Evolutionary conservation across 2,888 invertebrate genomes (phyloP).

Genomic region (Unio pictorum): DNA sequence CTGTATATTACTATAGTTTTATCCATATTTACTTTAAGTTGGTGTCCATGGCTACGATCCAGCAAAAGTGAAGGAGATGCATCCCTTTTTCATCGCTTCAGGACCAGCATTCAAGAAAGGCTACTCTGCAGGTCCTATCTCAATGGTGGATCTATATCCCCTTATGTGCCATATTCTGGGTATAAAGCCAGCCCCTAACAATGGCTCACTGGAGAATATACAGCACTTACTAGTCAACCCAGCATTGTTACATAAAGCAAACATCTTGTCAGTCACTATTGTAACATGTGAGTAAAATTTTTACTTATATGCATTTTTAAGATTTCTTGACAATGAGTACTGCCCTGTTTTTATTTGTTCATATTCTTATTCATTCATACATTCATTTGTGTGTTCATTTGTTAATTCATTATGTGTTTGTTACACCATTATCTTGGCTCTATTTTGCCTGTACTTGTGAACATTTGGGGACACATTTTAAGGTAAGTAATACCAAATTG

Average conservation of each 20-base stretch:
- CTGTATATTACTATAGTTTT: neutral
- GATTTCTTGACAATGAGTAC: too few relatives aligned
- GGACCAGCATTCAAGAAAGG: constrained; percentile 72
- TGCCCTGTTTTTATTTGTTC: too few relatives aligned
- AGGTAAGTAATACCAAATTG: too few relatives aligned
- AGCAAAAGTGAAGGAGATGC: constrained; percentile 74
- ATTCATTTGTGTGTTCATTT: too few relatives aligned
- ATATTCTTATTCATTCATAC: too few relatives aligned
- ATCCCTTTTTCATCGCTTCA: constrained; percentile 80
- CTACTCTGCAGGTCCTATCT: constrained; percentile 34
- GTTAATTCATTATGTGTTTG: too few relatives aligned
- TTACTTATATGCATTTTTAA: too few relatives aligned
- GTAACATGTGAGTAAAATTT: too few relatives aligned
- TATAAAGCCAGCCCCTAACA: constrained; percentile 55
- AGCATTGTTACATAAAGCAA: neutral
- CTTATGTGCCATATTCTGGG: constrained; percentile 64
- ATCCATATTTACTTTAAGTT: constrained; percentile 25
- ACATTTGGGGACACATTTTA: too few relatives aligned
- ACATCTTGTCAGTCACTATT: too few relatives aligned
- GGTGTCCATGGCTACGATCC: constrained; percentile 71
- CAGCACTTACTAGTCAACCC: constrained; percentile 16
- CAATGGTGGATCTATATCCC: constrained; percentile 64
- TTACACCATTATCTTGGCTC: too few relatives aligned
- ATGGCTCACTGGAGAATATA: constrained; percentile 54
- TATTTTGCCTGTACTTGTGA: too few relatives aligned